phyloP scores from a whole-genome alignment of 2,888 invertebrate genomes.

The Cephus runcator region DNA sequence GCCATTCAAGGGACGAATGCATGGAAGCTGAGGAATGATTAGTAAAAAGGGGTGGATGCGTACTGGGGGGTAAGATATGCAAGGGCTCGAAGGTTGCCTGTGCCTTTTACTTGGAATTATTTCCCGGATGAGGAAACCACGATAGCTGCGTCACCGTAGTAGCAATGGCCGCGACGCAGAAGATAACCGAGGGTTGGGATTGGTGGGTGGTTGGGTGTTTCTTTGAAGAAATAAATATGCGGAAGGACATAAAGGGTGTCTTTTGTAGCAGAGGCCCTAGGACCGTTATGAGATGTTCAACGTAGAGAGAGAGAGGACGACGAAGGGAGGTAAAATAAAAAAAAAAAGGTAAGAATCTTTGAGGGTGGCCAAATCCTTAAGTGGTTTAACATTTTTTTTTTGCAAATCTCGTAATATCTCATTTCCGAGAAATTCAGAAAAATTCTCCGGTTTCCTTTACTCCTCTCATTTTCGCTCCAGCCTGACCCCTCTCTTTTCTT shows the following conservation, averaged over 20 bases:
- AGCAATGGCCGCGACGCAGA: neutral
- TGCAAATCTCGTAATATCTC: slow-evolving; percentile 18
- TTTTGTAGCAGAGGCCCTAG: slow-evolving; percentile 10
- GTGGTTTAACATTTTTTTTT: neutral
- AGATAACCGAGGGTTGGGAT: neutral
- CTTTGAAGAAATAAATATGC: neutral
- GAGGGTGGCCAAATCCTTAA: neutral
- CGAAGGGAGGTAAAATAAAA: neutral
- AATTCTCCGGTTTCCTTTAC: neutral
- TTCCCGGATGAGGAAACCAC: neutral
- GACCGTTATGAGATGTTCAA: neutral
- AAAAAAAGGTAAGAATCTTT: neutral
- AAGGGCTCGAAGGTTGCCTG: neutral
- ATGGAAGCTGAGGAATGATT: neutral
- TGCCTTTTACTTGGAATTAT: neutral
- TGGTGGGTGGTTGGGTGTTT: neutral
- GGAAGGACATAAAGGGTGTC: slow-evolving; percentile 8
- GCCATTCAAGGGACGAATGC: neutral
- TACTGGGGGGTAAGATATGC: neutral
- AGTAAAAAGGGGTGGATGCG: neutral
- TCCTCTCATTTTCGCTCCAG: neutral
- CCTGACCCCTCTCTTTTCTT: neutral
- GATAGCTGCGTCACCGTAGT: neutral
- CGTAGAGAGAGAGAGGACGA: neutral
- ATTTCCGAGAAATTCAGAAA: neutral